Evolutionary conservation across 1,140 invertebrate genomes (phyloP), one percentile per base, ranked within the genome.

Genomic region (Proales similis): DNA sequence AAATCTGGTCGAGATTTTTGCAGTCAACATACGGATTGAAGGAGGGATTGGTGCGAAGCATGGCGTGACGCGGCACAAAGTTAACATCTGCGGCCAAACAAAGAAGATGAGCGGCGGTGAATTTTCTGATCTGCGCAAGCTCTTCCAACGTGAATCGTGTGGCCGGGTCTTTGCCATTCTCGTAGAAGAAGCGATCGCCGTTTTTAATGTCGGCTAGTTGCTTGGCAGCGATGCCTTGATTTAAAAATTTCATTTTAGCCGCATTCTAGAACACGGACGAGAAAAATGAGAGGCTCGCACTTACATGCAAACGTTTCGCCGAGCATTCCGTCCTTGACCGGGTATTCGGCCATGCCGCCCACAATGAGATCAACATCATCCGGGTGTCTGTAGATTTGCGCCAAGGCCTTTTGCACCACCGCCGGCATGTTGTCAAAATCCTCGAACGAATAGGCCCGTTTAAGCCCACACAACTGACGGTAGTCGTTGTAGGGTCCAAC

Each of bases 101-200:
- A n/a, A n/a, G n/a, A n/a, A n/a, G n/a, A n/a, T n/a, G n/a, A n/a
- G n/a, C 51, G 3, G 45, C 32, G 30, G 33, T 42, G 22, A 57
- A 57, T 42, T 57, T 57, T 42, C 38, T 57, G 9, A 57, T 57
- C 22, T 57, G 36, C n/a, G 5, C 45, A 29, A 57, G 12, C 32
- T 57, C 36, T 7, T 22, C 24, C 14, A 57, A 42, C 30, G 9
- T 57, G n/a, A 57, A 57, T 2, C 51, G 26, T 26, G 20, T 62
- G 12, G 2, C 24, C 4, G 39, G 12, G 38, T 62, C 57, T 14
- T 62, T 7, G 22, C 39, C 39, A 33, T 45, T 80, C 49, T 95
- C 91, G 69, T 90, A 96, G 88, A 90, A 97, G 74, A 93, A 96
- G 69, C 91, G 81, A 73, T 97, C 93, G 43, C 92, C 93, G 64